Percentiles rank a stretch among this genome's conserved stretches.
These are phyloP conservation scores for Tanypteryx hageni DNA, from an alignment of 2,888 invertebrate genomes.

Conservation along the genomic window DNA sequence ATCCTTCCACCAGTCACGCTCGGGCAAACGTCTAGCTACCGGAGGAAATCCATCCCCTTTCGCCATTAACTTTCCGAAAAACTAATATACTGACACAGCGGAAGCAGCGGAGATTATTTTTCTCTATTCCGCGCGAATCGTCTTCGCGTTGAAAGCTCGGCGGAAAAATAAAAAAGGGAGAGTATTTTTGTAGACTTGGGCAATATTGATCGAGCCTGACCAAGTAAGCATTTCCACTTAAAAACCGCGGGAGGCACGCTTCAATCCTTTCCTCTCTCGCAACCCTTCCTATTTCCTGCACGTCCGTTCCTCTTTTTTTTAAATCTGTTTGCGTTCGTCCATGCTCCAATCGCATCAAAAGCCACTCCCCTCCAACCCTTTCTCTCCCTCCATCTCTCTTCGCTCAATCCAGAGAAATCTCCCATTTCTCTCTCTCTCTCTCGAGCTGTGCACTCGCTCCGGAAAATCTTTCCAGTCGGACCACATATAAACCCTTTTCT, in stretches of 20 bases:
- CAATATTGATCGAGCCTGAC: slow-evolving; percentile 38
- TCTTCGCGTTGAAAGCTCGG: not conserved
- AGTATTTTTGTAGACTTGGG: slow-evolving; percentile 24
- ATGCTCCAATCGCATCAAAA: not conserved
- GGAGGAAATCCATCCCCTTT: not conserved
- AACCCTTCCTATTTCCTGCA: not conserved
- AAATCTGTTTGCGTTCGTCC: not conserved
- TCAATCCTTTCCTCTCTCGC: not conserved
- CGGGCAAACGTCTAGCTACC: not conserved
- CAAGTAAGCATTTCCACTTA: slow-evolving; percentile 23
- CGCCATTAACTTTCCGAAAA: slow-evolving; percentile 25
- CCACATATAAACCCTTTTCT: not conserved
- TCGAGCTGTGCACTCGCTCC: too few relatives aligned
- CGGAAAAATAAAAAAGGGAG: not conserved
- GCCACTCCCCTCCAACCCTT: not conserved
- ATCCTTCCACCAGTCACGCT: too few relatives aligned
- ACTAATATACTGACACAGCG: slow-evolving; percentile 47
- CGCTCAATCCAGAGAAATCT: too few relatives aligned
- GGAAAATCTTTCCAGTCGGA: not conserved
- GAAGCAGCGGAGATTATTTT: slow-evolving; percentile 31
- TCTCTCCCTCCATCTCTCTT: too few relatives aligned
- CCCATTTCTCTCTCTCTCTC: too few relatives aligned
- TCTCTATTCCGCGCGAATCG: not conserved
- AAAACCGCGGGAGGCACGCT: not conserved
- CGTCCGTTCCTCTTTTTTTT: too few relatives aligned